phyloP scores from a whole-genome alignment of 2,888 invertebrate genomes.

The Drosophila colorata region DNA sequence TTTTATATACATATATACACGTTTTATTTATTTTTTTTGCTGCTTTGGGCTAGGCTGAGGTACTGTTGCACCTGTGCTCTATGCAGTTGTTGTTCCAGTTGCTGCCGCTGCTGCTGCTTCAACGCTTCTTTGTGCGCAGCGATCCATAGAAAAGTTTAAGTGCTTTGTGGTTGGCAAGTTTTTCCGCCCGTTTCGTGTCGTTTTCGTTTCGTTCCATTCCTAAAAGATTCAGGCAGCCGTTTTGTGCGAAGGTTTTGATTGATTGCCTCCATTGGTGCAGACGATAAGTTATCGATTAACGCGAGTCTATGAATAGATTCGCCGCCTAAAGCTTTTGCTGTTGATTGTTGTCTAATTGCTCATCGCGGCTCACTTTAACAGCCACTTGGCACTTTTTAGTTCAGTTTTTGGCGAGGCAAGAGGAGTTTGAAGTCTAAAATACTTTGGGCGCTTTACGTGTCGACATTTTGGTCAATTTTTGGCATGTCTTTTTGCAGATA shows the following conservation, averaged over 20 bases:
- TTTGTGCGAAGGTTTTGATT: conserved; percentile 57
- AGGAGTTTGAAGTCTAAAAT: too few relatives aligned
- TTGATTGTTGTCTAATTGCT: conserved; percentile 50
- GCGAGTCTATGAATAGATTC: conserved; percentile 2
- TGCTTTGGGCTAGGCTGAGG: not conserved
- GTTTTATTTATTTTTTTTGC: conserved; percentile 12
- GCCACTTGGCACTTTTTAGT: not conserved
- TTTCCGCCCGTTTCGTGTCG: conserved; percentile 17
- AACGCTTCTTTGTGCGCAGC: conserved; percentile 78
- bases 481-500: too few relatives aligned
- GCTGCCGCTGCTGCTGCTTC: conserved; percentile 63
- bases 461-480: too few relatives aligned
- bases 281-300: conserved; percentile 73
- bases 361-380: conserved; percentile 19
- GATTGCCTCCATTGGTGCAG: conserved; percentile 60
- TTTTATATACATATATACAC: not conserved
- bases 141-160: conserved; percentile 78
- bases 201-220: conserved; percentile 26
- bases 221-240: conserved; percentile 22
- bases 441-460: too few relatives aligned
- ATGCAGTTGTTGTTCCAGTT: conserved; percentile 15
- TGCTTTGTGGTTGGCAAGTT: conserved; percentile 68
- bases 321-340: conserved; percentile 1
- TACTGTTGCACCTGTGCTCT: conserved; percentile 66
- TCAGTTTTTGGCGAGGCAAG: too few relatives aligned